Base-by-base conservation (phyloP, 2,797 vertebrate species). In the Notamacropus eugenii region DNA sequence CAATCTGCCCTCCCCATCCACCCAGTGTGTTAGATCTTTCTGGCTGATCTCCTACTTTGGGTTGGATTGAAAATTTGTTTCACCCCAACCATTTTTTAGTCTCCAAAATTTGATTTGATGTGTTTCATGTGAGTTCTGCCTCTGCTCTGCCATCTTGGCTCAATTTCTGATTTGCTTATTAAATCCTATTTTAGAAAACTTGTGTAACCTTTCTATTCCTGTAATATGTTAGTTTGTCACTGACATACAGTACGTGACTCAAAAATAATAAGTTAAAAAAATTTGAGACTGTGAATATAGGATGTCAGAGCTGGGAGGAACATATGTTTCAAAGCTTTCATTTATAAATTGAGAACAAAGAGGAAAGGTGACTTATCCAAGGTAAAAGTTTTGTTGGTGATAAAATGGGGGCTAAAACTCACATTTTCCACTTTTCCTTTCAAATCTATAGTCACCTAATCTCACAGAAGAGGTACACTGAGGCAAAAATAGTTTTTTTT, bases 401-500 rank as follows among this genome's bases (percentile, higher is more conserved):
- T 29, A 62, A 4, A 34, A 62, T 62, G 59, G 31, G n/a, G 19
- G 19, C n/a, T 22, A 40, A 74, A 40, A 74, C 16, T 74, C n/a
- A 8, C 0, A 40, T 22, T 50, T 93, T 74, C 74, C 12, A 52
- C 6, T 34, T 9, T 1, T 46, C 27, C 40, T 16, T 91, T 92
- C 46, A 95, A 46, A 28, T 67, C 2, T 55, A 0, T 93, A 94
- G 93, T 95, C 57, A 92, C 34, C 56, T 10, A 46, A n/a, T 82
- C 24, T 82, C 50, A 55, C 31, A 16, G 94, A 87, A 95, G 24
- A 54, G 34, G 55, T 92, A 94, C 91, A 97, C 94, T 93, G 93
- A 97, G 55, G 58, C 57, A 93, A 92, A 94, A 28, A 97, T 91
- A 96, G 14, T 59, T 96, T 57, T 95, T 19, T 93, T 97, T 95